A percentile compares a stretch with the other conserved stretches of the same genome.
Conservation (phyloP, 2,113 vertebrate genomes). For the Bubo scandiacus region DNA sequence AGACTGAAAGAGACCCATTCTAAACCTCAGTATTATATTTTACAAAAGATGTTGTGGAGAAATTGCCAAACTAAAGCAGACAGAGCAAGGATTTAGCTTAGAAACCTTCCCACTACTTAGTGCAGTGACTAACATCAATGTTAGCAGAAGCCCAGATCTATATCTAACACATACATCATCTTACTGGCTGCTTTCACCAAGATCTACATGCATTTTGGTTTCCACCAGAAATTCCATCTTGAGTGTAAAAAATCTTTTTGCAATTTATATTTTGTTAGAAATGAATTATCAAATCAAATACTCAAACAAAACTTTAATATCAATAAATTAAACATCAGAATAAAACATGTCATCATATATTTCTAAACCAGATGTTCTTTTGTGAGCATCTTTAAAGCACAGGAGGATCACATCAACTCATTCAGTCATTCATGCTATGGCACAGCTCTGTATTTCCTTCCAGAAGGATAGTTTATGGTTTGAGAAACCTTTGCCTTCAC, state of each 20-base stretch:
- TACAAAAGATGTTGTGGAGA: neutral
- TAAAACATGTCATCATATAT: neutral
- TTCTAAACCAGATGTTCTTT: neutral
- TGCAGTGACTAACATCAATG: fast-evolving
- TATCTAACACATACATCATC: neutral
- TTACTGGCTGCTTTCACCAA: neutral
- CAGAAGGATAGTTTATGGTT: neutral
- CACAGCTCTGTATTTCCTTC: neutral
- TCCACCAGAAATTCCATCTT: neutral
- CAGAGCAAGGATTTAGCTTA: neutral
- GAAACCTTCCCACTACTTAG: neutral
- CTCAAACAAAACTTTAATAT: neutral
- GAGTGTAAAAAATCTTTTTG: neutral
- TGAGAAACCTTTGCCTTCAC: neutral
- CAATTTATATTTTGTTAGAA: neutral
- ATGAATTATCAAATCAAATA: neutral
- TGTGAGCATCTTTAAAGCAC: neutral
- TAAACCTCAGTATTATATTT: neutral
- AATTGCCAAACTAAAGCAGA: neutral
- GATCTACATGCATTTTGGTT: neutral
- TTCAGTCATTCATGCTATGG: neutral
- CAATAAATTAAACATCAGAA: neutral
- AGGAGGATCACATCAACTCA: neutral
- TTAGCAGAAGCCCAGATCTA: neutral
- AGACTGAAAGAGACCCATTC: neutral